Evolutionary conservation across 2,113 vertebrate species (phyloP).

Genomic region (Tautogolabrus adspersus): DNA sequence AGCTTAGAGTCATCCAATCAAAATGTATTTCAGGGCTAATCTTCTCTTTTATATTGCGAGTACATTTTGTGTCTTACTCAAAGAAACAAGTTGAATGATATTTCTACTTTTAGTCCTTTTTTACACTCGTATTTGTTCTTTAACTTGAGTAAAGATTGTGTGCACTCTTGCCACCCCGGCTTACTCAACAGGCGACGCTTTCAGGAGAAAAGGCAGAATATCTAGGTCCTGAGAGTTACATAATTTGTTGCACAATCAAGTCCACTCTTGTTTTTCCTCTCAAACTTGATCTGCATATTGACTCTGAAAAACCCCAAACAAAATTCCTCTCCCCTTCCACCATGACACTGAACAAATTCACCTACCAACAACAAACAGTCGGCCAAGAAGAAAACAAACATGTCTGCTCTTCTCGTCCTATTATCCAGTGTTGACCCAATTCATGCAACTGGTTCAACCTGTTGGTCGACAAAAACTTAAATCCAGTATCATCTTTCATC

Average conservation of each 20-base stretch:
- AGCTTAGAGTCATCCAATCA: too few species aligned
- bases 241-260: slow-evolving; percentile 37
- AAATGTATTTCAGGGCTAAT: too few species aligned
- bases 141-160: too few species aligned
- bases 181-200: not conserved
- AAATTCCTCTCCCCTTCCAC: slow-evolving; percentile 11
- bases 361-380: not conserved
- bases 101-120: too few species aligned
- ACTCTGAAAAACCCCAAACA: slow-evolving; percentile 14
- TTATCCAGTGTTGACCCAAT: slow-evolving; percentile 16
- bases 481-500: not conserved
- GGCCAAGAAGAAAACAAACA: not conserved
- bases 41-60: too few species aligned
- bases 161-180: not conserved
- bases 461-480: slow-evolving; percentile 17
- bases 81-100: too few species aligned
- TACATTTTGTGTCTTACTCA: too few species aligned
- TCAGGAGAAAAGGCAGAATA: slow-evolving; percentile 3
- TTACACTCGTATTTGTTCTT: too few species aligned
- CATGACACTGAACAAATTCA: not conserved
- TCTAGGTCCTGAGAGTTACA: slow-evolving; percentile 6
- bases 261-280: slow-evolving; percentile 8
- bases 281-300: slow-evolving; percentile 19
- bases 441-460: slow-evolving; percentile 20
- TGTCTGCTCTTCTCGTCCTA: not conserved